Conservation (phyloP, 1,140 invertebrate genomes). For the Linepithema humile region DNA sequence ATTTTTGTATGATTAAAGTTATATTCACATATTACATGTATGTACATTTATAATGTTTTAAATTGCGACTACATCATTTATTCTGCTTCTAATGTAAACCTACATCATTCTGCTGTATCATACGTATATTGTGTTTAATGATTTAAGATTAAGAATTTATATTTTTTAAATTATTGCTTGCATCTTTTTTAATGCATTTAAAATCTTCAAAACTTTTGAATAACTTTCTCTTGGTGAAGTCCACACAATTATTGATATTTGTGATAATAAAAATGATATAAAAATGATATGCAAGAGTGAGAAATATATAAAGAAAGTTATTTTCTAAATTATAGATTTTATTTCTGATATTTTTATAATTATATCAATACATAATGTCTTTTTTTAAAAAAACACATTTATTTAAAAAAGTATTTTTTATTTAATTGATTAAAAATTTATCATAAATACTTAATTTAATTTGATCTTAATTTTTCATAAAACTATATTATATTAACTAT, state of each 20-base stretch:
- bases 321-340: neutral
- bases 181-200: neutral
- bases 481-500: too few relatives aligned
- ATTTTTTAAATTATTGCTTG: neutral
- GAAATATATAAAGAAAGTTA: neutral
- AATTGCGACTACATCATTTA: neutral
- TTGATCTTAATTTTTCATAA: neutral
- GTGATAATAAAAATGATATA: neutral
- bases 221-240: too few relatives aligned
- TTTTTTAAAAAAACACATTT: neutral
- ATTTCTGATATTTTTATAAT: neutral
- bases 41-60: neutral
- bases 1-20: neutral
- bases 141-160: neutral
- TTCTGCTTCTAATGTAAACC: neutral
- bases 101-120: neutral
- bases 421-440: neutral
- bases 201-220: neutral
- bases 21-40: neutral
- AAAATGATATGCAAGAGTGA: neutral
- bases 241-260: too few relatives aligned
- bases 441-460: neutral
- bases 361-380: too few relatives aligned
- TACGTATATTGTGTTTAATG: neutral
- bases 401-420: neutral